Percentiles rank a stretch among this genome's conserved stretches.
Evolutionary conservation across 2,797 vertebrate species (phyloP).

Genomic region (Sebastes trivittatus): DNA sequence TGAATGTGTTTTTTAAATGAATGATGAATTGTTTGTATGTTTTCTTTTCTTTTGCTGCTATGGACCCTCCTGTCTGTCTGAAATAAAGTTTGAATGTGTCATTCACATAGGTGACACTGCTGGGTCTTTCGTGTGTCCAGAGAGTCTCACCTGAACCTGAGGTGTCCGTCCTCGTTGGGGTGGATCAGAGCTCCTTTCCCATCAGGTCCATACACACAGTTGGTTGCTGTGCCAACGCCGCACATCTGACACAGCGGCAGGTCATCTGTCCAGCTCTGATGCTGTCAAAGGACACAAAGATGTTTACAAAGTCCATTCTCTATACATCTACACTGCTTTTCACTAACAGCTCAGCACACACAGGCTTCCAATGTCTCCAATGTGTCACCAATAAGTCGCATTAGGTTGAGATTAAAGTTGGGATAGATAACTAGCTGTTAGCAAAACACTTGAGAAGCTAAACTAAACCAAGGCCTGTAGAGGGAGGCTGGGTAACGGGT

Average conservation of each 20-base stretch:
- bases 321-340: neutral
- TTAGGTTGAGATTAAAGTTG: neutral
- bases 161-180: conserved; percentile 91
- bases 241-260: conserved; percentile 94
- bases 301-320: too few relatives aligned
- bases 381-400: neutral
- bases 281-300: conserved; percentile 69
- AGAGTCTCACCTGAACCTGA: conserved; percentile 88
- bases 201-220: conserved; percentile 89
- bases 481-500: accelerated
- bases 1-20: too few relatives aligned
- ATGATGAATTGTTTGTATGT: too few relatives aligned
- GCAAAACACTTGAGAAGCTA: conserved; percentile 19
- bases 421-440: conserved; percentile 25
- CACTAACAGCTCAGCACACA: neutral
- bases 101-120: too few relatives aligned
- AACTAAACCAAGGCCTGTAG: neutral
- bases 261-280: conserved; percentile 97
- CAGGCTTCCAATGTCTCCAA: neutral
- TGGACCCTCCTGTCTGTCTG: too few relatives aligned
- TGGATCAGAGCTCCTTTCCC: conserved; percentile 90
- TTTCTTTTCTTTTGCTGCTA: too few relatives aligned
- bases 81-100: too few relatives aligned
- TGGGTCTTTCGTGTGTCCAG: neutral
- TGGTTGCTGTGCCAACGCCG: conserved; percentile 91